Conservation (phyloP, 2,888 invertebrate genomes). For the Drosophila pegasa region DNA sequence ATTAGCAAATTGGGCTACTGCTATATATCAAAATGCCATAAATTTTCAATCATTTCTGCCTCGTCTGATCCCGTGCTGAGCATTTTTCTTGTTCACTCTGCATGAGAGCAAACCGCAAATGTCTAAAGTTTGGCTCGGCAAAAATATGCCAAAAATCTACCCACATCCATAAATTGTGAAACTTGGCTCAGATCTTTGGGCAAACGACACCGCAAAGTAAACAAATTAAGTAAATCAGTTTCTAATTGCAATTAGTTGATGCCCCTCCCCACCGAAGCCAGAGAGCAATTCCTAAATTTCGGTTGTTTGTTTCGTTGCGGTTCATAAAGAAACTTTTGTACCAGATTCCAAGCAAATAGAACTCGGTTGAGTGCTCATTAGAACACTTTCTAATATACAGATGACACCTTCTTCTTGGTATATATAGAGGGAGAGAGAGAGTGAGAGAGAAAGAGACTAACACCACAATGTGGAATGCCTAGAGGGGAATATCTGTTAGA, state of each 20-base stretch:
- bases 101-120: conserved; percentile 59
- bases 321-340: conserved; percentile 39
- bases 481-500: too few relatives aligned
- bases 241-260: conserved; percentile 73
- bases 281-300: conserved; percentile 17
- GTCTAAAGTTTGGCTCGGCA: conserved; percentile 65
- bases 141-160: conserved; percentile 74
- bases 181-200: conserved; percentile 58
- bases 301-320: conserved; percentile 68
- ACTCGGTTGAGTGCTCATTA: background rate
- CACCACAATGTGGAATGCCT: too few relatives aligned
- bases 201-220: conserved; percentile 73
- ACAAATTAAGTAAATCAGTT: conserved; percentile 81
- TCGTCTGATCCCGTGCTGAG: conserved; percentile 34
- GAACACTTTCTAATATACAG: background rate
- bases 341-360: conserved; percentile 42
- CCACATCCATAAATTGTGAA: conserved; percentile 66
- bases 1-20: conserved; percentile 53
- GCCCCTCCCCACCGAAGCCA: background rate
- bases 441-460: too few relatives aligned
- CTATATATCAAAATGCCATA: conserved; percentile 26
- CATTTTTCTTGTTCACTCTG: conserved; percentile 25
- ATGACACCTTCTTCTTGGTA: too few relatives aligned
- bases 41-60: conserved; percentile 42
- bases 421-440: too few relatives aligned